Evolutionary conservation across 2,113 vertebrate genomes (phyloP), one percentile per base, ranked within the genome.

Genomic region (Anthoscopus minutus): DNA sequence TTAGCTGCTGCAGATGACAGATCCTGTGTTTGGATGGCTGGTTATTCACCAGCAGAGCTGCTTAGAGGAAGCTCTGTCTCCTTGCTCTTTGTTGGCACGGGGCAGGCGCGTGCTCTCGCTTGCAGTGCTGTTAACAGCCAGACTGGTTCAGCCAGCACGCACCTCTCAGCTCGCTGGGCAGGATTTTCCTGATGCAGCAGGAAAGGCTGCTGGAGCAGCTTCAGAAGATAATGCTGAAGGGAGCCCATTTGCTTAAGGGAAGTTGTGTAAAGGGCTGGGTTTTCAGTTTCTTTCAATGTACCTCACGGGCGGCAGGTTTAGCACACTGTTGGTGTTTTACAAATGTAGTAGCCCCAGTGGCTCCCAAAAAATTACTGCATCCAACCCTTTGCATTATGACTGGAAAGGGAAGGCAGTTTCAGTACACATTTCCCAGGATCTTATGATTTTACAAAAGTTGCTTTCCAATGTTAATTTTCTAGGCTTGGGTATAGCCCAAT

Each of bases 281-380:
- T 80, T 89, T 50, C 17, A 10, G 4, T 13, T 35, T 27, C 45
- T 60, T 69, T 15, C 1, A 0, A 31, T 38, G 35, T 53, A 13
- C 10, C 2, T 56, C 3, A 3, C 45, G n/a, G 61, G 81, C 78
- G 23, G 47, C 40, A 53, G 48, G 15, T 37, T 51, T 44, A 76
- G 51, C 11, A 4, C 19, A 1, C 24, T 18, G 38, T 30, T 88
- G 60, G 37, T 0, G 0, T 77, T 87, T 79, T 54, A 31, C 58
- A 82, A 48, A 20, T 1, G 2, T 4, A 6, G 23, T 33, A 69
- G 42, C 73, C 50, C 42, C 27, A 20, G 5, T 0, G 1, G 51
- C 50, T 91, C n/a, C 51, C 42, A 17, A 0, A 51, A 62, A 58
- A 51, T 67, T 53, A 13, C 62, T 70, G 37, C 10, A 1, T 33